These are phyloP conservation scores for Peromyscus leucopus DNA, from an alignment of 2,113 vertebrate species.

Conservation along the genomic window DNA sequence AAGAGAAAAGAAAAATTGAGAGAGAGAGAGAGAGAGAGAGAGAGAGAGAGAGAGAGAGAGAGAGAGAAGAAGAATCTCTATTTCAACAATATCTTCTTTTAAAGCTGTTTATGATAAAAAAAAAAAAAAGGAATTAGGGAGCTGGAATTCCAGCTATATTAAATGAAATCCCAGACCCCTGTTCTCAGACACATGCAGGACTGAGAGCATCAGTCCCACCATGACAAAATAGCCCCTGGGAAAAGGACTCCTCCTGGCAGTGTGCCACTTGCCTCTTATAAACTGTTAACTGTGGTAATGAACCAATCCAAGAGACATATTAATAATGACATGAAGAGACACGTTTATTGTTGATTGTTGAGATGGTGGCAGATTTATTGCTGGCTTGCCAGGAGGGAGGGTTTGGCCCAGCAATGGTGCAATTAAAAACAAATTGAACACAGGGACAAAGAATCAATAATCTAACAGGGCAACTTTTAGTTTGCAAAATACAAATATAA, in stretches of 20 bases:
- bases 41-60: not conserved
- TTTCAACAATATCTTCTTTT: not conserved
- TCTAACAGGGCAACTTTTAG: conserved; percentile 84
- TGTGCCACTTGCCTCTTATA: conserved; percentile 78
- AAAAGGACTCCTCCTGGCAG: conserved; percentile 78
- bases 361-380: conserved; percentile 86
- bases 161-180: conserved; percentile 60
- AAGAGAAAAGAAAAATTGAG: conserved; percentile 2
- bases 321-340: conserved; percentile 88
- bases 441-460: conserved; percentile 86
- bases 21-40: not conserved
- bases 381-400: conserved; percentile 83
- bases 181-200: not conserved
- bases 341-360: conserved; percentile 87
- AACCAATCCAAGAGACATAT: conserved; percentile 86
- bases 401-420: conserved; percentile 81
- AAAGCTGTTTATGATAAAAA: conserved; percentile 60
- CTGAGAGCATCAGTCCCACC: conserved; percentile 49
- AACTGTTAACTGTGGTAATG: conserved; percentile 85
- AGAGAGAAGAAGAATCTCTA: not conserved
- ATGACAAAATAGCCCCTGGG: conserved; percentile 31
- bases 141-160: not conserved
- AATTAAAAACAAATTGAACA: conserved; percentile 89
- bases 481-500: conserved; percentile 88
- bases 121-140: conserved; percentile 41